These are phyloP conservation scores for Buathra laborator DNA, from an alignment of 2,888 invertebrate species.

Conservation along the genomic window DNA sequence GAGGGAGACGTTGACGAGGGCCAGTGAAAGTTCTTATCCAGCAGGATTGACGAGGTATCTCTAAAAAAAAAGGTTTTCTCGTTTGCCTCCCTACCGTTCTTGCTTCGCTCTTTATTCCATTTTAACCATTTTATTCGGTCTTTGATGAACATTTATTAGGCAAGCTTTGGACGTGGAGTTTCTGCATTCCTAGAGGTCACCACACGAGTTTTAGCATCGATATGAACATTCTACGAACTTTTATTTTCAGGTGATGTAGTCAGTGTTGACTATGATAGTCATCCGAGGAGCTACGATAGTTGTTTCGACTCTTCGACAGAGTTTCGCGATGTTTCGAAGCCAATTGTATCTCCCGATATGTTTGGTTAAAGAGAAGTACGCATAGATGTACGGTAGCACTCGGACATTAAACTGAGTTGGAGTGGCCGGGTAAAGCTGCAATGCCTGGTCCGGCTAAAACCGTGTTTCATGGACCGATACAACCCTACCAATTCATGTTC, in stretches of 20 bases:
- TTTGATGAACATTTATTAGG: not conserved
- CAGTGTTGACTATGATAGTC: not conserved
- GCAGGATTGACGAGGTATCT: not conserved
- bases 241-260: too few relatives aligned
- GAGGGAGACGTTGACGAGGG: constrained; percentile 10
- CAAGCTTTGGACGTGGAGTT: not conserved
- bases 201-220: not conserved
- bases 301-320: not conserved
- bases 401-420: constrained; percentile 36
- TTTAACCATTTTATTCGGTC: not conserved
- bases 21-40: not conserved
- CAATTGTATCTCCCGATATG: not conserved
- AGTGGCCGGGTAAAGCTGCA: constrained; percentile 39
- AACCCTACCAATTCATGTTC: constrained; percentile 68
- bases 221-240: not conserved
- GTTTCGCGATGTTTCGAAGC: not conserved
- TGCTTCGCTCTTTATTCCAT: not conserved
- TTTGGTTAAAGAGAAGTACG: constrained; percentile 36
- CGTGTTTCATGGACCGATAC: constrained; percentile 66
- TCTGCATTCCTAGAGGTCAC: not conserved
- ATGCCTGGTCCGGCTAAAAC: constrained; percentile 45
- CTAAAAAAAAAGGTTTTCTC: constrained; percentile 7
- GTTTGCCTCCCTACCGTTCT: not conserved
- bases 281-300: not conserved
- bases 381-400: constrained; percentile 19